Evolutionary conservation across 2,888 invertebrate species (phyloP), one percentile per base, ranked within the genome.

Genomic region (Drepanosiphum platanoidis): DNA sequence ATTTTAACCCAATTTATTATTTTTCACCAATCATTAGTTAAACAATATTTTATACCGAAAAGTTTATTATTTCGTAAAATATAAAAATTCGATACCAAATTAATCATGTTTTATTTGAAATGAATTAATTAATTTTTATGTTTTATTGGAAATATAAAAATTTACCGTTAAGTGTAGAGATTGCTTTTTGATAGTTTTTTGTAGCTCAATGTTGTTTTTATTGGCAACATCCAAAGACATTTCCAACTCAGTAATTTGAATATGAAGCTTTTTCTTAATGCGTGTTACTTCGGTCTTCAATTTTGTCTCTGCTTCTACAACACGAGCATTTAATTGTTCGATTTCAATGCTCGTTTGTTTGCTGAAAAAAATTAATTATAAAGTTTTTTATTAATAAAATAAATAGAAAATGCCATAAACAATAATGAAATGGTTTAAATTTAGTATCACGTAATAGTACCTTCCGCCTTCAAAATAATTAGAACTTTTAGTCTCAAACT

Each of bases 241-340:
- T 91, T 98, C 98, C 89, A 98, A 92, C 91, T 98, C 98, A 89
- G 97, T 97, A 91, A 98, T 98, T 90, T 97, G 97, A 90, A 97
- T 95, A 92, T 97, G 97, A 90, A 97, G 92, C 95, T 98, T 98
- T 97, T 98, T 98, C 95, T 98, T 98, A 92, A 98, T 96, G 91
- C 98, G 96, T 88, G 94, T 93, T 86, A 98, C 96, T 91, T 98
- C 98, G 89, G 97, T 94, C 93, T 97, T 97, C 91, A 98, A 92
- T 91, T 94, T 96, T 88, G 96, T 97, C 92, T 98, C 98, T 87
- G 97, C 97, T 90, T 98, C 98, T 87, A 97, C 95, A 88, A 98
- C 95, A 89, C 98, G 97, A 89, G 97, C 96, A 90, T 92, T 96
- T 91, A 98, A 92, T 91, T 97, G 96, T 92, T 98, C 98, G 90